Evolutionary conservation across 2,797 vertebrate genomes (phyloP), one percentile per base, ranked within the genome.

Genomic region (Tenualosa thibaudeaui): DNA sequence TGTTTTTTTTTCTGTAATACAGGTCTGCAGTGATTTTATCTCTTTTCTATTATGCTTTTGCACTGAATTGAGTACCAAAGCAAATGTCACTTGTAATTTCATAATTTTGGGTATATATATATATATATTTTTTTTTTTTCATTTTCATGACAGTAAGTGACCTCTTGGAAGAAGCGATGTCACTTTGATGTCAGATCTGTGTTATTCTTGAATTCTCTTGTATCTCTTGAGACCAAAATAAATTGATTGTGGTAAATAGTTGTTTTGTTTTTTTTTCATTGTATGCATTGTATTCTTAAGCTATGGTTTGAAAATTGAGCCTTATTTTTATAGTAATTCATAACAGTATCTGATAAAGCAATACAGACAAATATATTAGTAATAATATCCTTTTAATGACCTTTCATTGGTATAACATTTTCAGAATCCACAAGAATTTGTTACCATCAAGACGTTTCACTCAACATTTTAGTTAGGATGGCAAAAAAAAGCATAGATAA

Each of bases 141-240:
- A 3, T 40, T 71, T 71, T 71, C 24, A 10, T 71, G 26, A 1
- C 15, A 71, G 50, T 9, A 51, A 51, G 50, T 51, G 50, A 51
- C 4, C 5, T 71, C 15, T 37, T 15, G 68, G 62, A 68, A 31
- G 24, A 75, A 65, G 24, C 15, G 26, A 40, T 37, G 26, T 75
- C 68, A 40, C 71, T 7, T 62, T 62, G 58, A 24, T 10, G 6
- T 40, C 40, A 37, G 71, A 46, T 7, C 4, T 78, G 13, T 19
- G 43, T 22, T 40, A 37, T 40, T 19, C 22, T 82, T 3, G 31
- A 3, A 19, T 46, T 68, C 65, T 43, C 86, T 83, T 82, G 82
- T 9, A 49, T 87, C 84, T 40, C 24, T 83, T 81, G 81, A 85
- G 82, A 91, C 26, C 81, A 89, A 91, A 93, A 92, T 92, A 92